Evolutionary conservation across 2,113 vertebrate species (phyloP), one percentile per base, ranked within the genome.

Genomic region (Chionomys nivalis): DNA sequence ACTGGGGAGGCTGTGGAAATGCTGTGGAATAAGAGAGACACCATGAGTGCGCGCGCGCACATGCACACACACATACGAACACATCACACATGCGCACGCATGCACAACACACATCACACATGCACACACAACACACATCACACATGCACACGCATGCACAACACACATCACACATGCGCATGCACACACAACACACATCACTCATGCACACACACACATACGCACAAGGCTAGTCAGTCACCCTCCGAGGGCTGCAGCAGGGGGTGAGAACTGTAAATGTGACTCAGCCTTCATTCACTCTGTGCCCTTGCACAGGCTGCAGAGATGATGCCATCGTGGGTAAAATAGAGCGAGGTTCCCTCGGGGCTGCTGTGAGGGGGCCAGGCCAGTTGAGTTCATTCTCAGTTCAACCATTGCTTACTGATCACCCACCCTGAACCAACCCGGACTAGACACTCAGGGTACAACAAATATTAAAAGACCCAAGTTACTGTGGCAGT

Each of bases 201-300:
- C 12, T 9, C 49, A 49, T 49, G 49, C 49, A 2, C 49, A 49
- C 49, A 52, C 52, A 16, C 52, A 16, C 52, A 55, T 7, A 36
- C 16, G 7, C 68, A 17, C 33, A 72, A 36, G 3, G 17, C 47
- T 11, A 21, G 13, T 33, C 12, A 8, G 42, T 7, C 10, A 0
- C 14, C 21, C 49, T 47, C 6, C 0, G 1, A 16, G 2, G 28
- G 33, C 3, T 55, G 49, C 16, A 0, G 8, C 55, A 23, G 14
- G 4, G n/a, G 4, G 21, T 7, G 44, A 68, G 0, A 7, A n/a
- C 3, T 24, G 85, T n/a, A 28, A 36, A 52, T 58, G 63, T 42
- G n/a, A 26, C 42, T 58, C 52, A 47, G 19, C 13, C 36, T 49
- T 75, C 39, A 9, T 16, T 28, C 19, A 49, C 26, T 47, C 36